Evolutionary conservation across 2,888 invertebrate genomes (phyloP).

Genomic region (Amaurobius ferox): DNA sequence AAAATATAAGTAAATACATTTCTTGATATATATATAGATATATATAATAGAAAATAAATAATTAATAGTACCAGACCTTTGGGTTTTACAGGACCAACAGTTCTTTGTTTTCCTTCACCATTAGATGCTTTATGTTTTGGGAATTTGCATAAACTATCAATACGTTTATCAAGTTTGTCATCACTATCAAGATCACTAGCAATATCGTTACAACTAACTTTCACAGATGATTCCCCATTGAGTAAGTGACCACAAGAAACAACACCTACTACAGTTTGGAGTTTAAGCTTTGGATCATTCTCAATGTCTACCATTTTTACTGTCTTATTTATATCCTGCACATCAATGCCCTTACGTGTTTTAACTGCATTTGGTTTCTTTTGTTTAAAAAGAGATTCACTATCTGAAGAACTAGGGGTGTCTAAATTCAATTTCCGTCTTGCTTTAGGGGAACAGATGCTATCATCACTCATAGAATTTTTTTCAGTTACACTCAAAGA

Average conservation of each 20-base stretch:
- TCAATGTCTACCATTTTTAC: background rate
- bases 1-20: no score
- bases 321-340: background rate
- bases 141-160: constrained; percentile 1
- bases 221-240: constrained; percentile 29
- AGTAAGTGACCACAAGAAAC: constrained; percentile 32
- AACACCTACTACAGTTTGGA: constrained; percentile 5
- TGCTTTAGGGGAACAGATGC: background rate
- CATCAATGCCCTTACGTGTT: background rate
- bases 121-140: no score
- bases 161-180: constrained; percentile 28
- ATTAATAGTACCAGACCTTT: no score
- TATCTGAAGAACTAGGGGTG: background rate
- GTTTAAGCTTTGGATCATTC: constrained; percentile 19
- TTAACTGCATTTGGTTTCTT: background rate
- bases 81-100: background rate
- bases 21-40: no score
- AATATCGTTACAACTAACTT: no score
- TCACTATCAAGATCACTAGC: background rate
- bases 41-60: no score
- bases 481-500: no score
- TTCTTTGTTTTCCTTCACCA: no score
- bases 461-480: background rate
- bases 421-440: background rate
- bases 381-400: background rate